Evolutionary conservation across 2,113 vertebrate species (phyloP).

Genomic region (Tachysurus vachellii): DNA sequence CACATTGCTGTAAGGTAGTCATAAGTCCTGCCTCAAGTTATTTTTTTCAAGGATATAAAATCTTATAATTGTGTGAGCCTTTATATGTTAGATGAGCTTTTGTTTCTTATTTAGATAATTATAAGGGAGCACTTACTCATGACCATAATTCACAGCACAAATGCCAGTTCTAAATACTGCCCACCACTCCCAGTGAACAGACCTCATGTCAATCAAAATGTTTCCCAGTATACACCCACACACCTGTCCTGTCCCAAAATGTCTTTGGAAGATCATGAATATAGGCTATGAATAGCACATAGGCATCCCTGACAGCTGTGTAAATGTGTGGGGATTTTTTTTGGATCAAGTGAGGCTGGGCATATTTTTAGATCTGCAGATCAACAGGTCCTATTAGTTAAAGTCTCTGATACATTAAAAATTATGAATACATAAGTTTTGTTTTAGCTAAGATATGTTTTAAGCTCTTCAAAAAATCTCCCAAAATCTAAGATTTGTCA

Average conservation of each 20-base stretch:
- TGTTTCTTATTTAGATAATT: conserved; percentile 41
- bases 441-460: background rate
- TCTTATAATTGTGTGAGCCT: background rate
- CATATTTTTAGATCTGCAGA: conserved; percentile 55
- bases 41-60: background rate
- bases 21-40: background rate
- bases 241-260: conserved; percentile 48
- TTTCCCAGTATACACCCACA: conserved; percentile 40
- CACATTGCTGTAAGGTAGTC: background rate
- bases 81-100: conserved; percentile 6
- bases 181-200: conserved; percentile 27
- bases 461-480: conserved; percentile 14
- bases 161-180: conserved; percentile 23
- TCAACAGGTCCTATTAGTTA: conserved; percentile 21
- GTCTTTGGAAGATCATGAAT: conserved; percentile 16
- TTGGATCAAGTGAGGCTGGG: conserved; percentile 17
- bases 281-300: conserved; percentile 51
- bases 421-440: background rate
- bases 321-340: conserved; percentile 30
- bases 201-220: conserved; percentile 31
- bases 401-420: conserved; percentile 8
- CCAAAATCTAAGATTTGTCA: conserved; percentile 23
- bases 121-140: conserved; percentile 1
- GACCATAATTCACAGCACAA: background rate
- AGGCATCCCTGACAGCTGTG: conserved; percentile 24